Conservation (phyloP, 2,888 invertebrate species). For the Troides oblongomaculatus region DNA sequence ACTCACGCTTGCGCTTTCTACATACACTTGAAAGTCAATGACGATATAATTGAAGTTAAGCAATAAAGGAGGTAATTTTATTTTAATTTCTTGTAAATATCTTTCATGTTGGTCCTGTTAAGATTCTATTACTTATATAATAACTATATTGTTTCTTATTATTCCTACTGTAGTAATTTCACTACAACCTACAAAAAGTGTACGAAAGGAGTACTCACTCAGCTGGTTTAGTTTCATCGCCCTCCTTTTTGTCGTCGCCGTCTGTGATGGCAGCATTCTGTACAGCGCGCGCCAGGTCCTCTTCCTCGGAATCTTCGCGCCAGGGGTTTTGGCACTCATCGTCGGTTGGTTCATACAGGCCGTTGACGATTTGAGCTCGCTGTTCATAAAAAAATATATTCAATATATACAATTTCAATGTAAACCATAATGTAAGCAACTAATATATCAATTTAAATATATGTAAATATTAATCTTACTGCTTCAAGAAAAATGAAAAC, state of each 20-base stretch:
- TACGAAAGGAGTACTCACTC: conserved; percentile 51
- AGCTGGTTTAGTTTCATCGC: conserved; percentile 53
- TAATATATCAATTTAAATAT: too few species aligned
- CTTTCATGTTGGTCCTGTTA: background rate
- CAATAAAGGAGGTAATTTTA: too few species aligned
- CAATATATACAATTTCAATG: background rate
- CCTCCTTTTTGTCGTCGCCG: conserved; percentile 53
- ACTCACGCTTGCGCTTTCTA: background rate
- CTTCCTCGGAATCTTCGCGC: conserved; percentile 86
- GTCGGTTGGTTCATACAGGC: conserved; percentile 91
- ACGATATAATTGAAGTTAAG: too few species aligned
- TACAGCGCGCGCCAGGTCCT: conserved; percentile 84
- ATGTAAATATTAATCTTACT: too few species aligned
- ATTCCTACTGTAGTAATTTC: background rate
- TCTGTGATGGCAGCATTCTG: conserved; percentile 81
- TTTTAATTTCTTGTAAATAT: background rate
- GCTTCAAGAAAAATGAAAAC: too few species aligned
- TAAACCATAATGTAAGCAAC: too few species aligned
- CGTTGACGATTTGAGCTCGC: conserved; percentile 83
- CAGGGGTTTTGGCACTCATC: conserved; percentile 94
- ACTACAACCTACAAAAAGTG: background rate
- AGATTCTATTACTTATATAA: background rate
- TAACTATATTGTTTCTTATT: background rate
- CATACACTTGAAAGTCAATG: background rate
- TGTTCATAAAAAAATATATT: conserved; percentile 34